Evolutionary conservation across 1,140 invertebrate genomes (phyloP).

Genomic region (Drepana arcuata): DNA sequence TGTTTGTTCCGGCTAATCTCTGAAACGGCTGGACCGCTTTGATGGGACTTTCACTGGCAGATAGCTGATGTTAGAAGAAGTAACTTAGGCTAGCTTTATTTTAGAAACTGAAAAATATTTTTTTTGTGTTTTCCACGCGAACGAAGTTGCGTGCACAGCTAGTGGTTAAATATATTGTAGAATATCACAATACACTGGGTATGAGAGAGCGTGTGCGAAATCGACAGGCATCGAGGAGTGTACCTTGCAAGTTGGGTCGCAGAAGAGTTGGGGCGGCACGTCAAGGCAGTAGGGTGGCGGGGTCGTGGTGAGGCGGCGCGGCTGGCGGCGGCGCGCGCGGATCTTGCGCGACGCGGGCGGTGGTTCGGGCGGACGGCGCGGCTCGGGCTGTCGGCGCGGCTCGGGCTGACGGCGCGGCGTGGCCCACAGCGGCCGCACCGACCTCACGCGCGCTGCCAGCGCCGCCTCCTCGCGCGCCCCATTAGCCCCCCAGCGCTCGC

Average conservation of each 20-base stretch:
- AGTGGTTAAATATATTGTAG: too few species aligned
- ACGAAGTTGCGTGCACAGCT: too few species aligned
- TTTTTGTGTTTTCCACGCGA: too few species aligned
- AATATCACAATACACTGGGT: too few species aligned
- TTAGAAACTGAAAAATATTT: too few species aligned
- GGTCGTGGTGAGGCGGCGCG: conserved; percentile 30
- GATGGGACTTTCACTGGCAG: too few species aligned
- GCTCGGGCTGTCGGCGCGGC: conserved; percentile 12
- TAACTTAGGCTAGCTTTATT: too few species aligned
- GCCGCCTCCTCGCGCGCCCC: conserved; percentile 42
- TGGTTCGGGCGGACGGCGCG: conserved; percentile 29
- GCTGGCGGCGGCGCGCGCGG: conserved; percentile 45
- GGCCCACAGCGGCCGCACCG: conserved; percentile 41
- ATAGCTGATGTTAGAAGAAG: too few species aligned
- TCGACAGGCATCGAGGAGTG: too few species aligned
- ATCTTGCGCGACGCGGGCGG: conserved; percentile 42
- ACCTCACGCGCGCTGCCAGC: conserved; percentile 41
- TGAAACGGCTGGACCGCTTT: too few species aligned
- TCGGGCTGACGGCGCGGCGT: conserved; percentile 6
- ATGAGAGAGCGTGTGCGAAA: too few species aligned
- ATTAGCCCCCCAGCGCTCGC: conserved; percentile 56
- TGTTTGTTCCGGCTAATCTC: too few species aligned
- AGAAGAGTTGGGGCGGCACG: conserved; percentile 49
- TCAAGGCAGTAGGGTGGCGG: conserved; percentile 45
- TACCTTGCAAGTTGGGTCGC: conserved; percentile 52